phyloP scores from a whole-genome alignment of 2,888 invertebrate genomes.

The Drosophila aldrichi region DNA sequence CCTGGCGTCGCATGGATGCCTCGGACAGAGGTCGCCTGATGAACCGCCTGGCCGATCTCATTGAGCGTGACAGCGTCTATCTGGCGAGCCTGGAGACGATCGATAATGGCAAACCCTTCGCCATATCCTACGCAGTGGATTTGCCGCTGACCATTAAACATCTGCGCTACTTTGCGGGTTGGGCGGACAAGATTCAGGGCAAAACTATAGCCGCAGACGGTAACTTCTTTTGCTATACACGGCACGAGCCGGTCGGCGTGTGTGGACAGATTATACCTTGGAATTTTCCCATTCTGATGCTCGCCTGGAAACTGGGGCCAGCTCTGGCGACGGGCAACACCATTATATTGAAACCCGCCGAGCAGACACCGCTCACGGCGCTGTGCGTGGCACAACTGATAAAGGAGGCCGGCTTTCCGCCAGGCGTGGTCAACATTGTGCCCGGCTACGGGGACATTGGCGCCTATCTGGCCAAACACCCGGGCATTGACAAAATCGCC shows the following conservation, averaged over 20 bases:
- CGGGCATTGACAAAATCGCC: constrained; percentile 93
- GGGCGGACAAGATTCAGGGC: constrained; percentile 95
- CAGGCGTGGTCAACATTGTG: constrained; percentile 95
- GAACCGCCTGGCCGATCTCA: constrained; percentile 91
- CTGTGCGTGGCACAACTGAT: constrained; percentile 93
- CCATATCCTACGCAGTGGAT: constrained; percentile 89
- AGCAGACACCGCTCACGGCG: constrained; percentile 97
- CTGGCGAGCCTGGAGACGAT: constrained; percentile 95
- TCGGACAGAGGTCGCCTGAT: constrained; percentile 92
- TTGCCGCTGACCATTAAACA: constrained; percentile 87
- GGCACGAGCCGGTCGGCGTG: constrained; percentile 96
- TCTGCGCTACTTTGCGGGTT: constrained; percentile 95
- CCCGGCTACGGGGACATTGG: constrained; percentile 95
- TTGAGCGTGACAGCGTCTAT: constrained; percentile 91
- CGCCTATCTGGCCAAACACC: constrained; percentile 90
- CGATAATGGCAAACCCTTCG: constrained; percentile 97
- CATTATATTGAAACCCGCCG: constrained; percentile 95
- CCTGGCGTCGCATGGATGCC: constrained; percentile 95
- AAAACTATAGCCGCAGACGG: constrained; percentile 92
- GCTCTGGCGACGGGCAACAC: constrained; percentile 92
- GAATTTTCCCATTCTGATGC: constrained; percentile 97
- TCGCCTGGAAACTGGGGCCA: constrained; percentile 96
- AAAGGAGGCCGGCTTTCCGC: constrained; percentile 96
- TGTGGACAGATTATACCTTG: constrained; percentile 97
- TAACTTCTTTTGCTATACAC: constrained; percentile 91